Evolutionary conservation across 2,797 vertebrate species (phyloP).

Genomic region (Sebastiscus tertius): DNA sequence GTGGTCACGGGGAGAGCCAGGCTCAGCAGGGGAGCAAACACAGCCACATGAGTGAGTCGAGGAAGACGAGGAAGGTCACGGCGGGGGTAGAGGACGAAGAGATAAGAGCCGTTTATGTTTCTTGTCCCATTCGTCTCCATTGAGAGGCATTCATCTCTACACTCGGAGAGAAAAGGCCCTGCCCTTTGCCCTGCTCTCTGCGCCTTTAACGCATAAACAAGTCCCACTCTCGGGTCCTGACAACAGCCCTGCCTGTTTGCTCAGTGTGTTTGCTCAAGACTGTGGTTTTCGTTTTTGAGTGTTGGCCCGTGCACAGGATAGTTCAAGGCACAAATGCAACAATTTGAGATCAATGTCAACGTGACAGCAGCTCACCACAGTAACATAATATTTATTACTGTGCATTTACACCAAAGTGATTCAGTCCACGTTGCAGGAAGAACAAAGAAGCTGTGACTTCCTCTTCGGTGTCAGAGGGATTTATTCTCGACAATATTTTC

Average conservation of each 20-base stretch:
- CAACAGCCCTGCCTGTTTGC: slow-evolving; percentile 63
- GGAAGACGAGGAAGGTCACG: slow-evolving; percentile 49
- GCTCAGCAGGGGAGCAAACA: slow-evolving; percentile 47
- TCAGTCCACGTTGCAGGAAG: slow-evolving; percentile 17
- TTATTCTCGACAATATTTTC: slow-evolving; percentile 30
- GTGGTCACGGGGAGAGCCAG: slow-evolving; percentile 39
- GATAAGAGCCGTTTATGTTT: slow-evolving; percentile 77
- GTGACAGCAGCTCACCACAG: slow-evolving; percentile 27
- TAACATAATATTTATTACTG: slow-evolving; percentile 51
- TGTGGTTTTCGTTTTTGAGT: slow-evolving; percentile 28
- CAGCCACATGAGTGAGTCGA: slow-evolving; percentile 2
- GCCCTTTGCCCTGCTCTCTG: slow-evolving; percentile 47
- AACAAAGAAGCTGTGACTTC: slow-evolving; percentile 54
- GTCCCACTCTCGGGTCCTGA: slow-evolving; percentile 9
- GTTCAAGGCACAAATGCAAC: slow-evolving; percentile 24
- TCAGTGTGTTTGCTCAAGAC: slow-evolving; percentile 63
- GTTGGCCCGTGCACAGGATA: slow-evolving; percentile 27
- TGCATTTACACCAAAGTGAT: slow-evolving; percentile 24
- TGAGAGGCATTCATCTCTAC: slow-evolving; percentile 49
- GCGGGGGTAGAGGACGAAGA: slow-evolving; percentile 45
- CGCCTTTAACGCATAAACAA: slow-evolving; percentile 51
- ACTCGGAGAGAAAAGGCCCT: slow-evolving; percentile 24
- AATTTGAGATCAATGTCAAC: slow-evolving; percentile 21
- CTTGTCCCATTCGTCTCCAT: slow-evolving; percentile 66
- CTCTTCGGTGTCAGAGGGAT: slow-evolving; percentile 39